phyloP scores from a whole-genome alignment of 2,113 vertebrate species.

The Fukomys damarensis region DNA sequence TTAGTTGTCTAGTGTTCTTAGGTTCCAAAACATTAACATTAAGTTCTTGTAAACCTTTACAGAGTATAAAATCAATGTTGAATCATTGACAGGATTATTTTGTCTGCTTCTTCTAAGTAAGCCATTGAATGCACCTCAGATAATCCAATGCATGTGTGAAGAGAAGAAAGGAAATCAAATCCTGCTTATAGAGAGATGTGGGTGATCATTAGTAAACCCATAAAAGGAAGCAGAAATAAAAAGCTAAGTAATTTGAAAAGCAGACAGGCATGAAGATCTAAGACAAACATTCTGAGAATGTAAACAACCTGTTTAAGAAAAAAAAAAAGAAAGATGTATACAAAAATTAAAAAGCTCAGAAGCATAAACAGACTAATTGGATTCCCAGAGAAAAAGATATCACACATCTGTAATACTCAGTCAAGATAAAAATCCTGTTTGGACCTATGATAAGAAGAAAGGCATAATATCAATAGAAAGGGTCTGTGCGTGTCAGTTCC shows the following conservation, averaged over 20 bases:
- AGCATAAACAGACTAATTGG: constrained; percentile 72
- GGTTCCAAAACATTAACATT: constrained; percentile 34
- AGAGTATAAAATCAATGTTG: constrained; percentile 24
- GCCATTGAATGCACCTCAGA: background rate
- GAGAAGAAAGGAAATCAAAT: constrained; percentile 48
- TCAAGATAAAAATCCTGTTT: constrained; percentile 64
- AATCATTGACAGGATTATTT: constrained; percentile 54
- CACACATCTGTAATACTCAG: constrained; percentile 46
- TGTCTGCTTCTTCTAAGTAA: constrained; percentile 37
- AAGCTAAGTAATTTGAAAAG: constrained; percentile 63
- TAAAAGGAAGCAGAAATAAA: background rate
- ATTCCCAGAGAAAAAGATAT: constrained; percentile 62
- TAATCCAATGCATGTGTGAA: constrained; percentile 38
- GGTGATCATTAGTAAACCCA: constrained; percentile 40
- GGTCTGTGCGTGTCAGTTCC: background rate
- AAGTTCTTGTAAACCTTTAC: constrained; percentile 44
- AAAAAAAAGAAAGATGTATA: background rate
- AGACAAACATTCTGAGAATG: constrained; percentile 31
- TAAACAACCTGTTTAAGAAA: constrained; percentile 69
- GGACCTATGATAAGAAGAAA: constrained; percentile 38
- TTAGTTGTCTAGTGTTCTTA: constrained; percentile 21
- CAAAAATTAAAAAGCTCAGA: background rate
- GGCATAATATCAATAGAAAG: constrained; percentile 15
- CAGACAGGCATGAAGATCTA: constrained; percentile 24
- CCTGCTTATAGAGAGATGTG: background rate